These are phyloP conservation scores for Paracentrotus lividus DNA, from an alignment of 53 echinoderm and acorn worm species.

Conservation along the genomic window DNA sequence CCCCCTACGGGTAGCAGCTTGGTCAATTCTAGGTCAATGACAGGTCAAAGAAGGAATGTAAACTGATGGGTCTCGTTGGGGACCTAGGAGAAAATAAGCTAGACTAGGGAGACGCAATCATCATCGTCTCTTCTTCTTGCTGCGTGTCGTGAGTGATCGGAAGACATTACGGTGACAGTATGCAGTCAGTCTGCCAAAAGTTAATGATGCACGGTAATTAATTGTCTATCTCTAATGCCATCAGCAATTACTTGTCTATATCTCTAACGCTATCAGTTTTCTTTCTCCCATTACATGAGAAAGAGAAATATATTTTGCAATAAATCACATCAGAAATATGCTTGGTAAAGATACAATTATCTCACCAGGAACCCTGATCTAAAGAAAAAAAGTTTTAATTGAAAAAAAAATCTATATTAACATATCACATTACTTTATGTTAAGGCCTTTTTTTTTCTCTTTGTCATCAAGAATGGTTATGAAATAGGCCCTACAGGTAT, in stretches of 20 bases:
- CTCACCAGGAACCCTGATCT: too few species aligned
- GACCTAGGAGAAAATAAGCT: conserved; percentile 13
- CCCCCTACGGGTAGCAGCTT: conserved; percentile 23
- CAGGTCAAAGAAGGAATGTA: conserved; percentile 57
- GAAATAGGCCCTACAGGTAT: too few species aligned
- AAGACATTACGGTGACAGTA: conserved; percentile 28
- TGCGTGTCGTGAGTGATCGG: conserved; percentile 39
- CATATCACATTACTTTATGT: too few species aligned
- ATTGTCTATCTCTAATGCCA: conserved; percentile 12
- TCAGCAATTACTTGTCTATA: conserved; percentile 10
- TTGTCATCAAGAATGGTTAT: too few species aligned
- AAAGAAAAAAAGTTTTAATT: too few species aligned
- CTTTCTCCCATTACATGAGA: not conserved
- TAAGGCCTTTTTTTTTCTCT: too few species aligned
- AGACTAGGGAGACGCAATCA: not conserved
- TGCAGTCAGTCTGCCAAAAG: conserved; percentile 29
- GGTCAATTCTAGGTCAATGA: conserved; percentile 64
- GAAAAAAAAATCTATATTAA: too few species aligned
- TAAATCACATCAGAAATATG: not conserved
- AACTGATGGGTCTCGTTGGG: not conserved
- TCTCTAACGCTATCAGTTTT: not conserved
- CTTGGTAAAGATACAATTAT: not conserved
- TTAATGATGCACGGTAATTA: conserved; percentile 25
- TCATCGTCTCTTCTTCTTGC: not conserved
- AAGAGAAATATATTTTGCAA: not conserved